Base-by-base conservation (phyloP, 2,797 vertebrate genomes). In the Pipistrellus nathusii region DNA sequence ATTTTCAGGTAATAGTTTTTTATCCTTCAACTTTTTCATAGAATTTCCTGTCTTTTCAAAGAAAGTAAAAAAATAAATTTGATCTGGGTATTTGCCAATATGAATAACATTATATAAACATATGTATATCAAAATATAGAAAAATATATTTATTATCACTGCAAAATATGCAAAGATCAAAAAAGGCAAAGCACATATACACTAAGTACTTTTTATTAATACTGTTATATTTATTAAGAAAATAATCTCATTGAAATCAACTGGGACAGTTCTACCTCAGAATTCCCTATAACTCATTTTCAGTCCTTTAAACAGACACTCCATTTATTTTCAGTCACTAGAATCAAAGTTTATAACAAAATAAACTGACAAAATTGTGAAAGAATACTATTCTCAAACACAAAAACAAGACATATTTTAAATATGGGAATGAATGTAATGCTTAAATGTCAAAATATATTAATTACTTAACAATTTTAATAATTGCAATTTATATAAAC, bases 381-480 rank as follows among this genome's bases (percentile, higher is more conserved):
- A 35, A 88, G 59, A 93, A 77, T 35, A 9, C 6, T 38, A 44
- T 11, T 44, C 81, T 75, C 68, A 41, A 81, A 86, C 64, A 85
- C 30, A 59, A 82, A 82, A 59, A 6, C 10, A 44, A 41, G n/a
- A 53, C 51, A 13, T 25, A 38, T 57, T 82, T 69, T 77, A n/a
- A 88, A 48, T 51, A 57, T 14, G 4, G 13, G 6, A 84, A 59
- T 15, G 27, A 75, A 48, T 55, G 64, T 59, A 73, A 87, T 59
- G 14, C 2, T 57, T 27, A 59, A 80, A 46, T 81, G 20, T 57
- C 32, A 64, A n/a, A 85, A 57, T 53, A 57, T 27, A 77, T 30
- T 30, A 76, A 41, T 38, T 83, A 76, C 81, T 88, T 59, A 89
- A 83, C 8, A 64, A 84, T 48, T 69, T 86, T 30, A 94, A 48